Evolutionary conservation across 2,797 vertebrate species (phyloP), one percentile per base, ranked within the genome.

Genomic region (Sebastiscus albofasciatus): DNA sequence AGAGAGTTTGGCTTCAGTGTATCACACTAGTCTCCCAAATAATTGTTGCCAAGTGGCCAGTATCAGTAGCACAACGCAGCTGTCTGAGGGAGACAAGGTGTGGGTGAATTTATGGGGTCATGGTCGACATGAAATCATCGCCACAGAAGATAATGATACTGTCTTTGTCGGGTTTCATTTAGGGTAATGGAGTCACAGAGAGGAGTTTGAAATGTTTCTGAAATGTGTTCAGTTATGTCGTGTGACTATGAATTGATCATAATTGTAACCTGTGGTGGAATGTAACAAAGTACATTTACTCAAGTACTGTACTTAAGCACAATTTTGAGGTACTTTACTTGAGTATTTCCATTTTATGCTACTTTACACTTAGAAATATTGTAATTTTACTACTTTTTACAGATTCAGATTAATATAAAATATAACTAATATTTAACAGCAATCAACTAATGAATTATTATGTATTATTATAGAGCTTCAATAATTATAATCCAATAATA

Each of bases 111-210:
- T 84, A 2, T 87, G 87, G 79, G 87, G 87, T 16, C 77, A 74
- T 8, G 77, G 75, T 18, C 77, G 85, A n/a, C 75, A 89, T 75
- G 85, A 89, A 46, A 82, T 87, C 64, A 79, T 89, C 31, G 77
- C 85, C 6, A 78, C 79, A 14, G 69, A 60, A 24, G 81, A 89
- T 42, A 90, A 84, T n/a, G 83, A 89, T 8, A 80, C 84, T 8
- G 81, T 86, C n/a, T 90, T 89, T 76, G 81, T 84, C 33, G 87
- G 89, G 10, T 87, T 84, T 69, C 33, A 79, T 75, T 72, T 89
- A 34, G 81, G 61, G 7, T 86, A 55, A 83, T 29, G 18, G 34
- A 26, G 59, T 27, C 54, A 22, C 33, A 39, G 9, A 60, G 27
- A 7, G 55, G 27, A 7, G 55, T 26, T 58, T 24, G 11, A 55